A percentile compares a stretch with the other conserved stretches of the same genome.
Evolutionary conservation across 2,113 vertebrate species (phyloP).

Genomic region (Pangasianodon hypophthalmus): DNA sequence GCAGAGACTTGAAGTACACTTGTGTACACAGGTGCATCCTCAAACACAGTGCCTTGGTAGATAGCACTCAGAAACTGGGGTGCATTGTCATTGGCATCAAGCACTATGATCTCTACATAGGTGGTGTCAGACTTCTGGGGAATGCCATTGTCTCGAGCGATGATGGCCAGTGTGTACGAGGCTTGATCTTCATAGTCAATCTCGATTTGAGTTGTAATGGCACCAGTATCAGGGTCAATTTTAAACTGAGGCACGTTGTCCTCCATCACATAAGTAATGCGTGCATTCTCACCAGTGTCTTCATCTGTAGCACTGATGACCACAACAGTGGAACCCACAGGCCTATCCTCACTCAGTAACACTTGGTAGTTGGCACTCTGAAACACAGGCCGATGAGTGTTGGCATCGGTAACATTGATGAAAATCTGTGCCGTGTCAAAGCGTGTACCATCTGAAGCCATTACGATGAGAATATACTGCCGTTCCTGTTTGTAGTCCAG

Average conservation of each 20-base stretch:
- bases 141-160: slow-evolving; percentile 83
- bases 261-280: slow-evolving; percentile 83
- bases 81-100: slow-evolving; percentile 84
- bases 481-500: slow-evolving; percentile 89
- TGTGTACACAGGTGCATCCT: slow-evolving; percentile 81
- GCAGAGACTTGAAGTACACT: slow-evolving; percentile 86
- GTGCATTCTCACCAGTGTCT: slow-evolving; percentile 83
- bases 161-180: slow-evolving; percentile 83
- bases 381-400: slow-evolving; percentile 86
- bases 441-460: slow-evolving; percentile 82
- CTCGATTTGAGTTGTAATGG: slow-evolving; percentile 80
- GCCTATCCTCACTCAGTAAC: slow-evolving; percentile 79
- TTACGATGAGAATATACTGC: slow-evolving; percentile 85
- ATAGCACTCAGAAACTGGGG: slow-evolving; percentile 80
- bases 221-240: slow-evolving; percentile 80
- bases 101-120: slow-evolving; percentile 83
- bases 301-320: slow-evolving; percentile 83
- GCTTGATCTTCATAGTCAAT: slow-evolving; percentile 87
- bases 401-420: slow-evolving; percentile 86
- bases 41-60: slow-evolving; percentile 82
- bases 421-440: slow-evolving; percentile 82
- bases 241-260: slow-evolving; percentile 87
- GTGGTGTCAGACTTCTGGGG: slow-evolving; percentile 87
- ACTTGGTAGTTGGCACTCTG: slow-evolving; percentile 87
- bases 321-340: slow-evolving; percentile 82